Evolutionary conservation across 2,113 vertebrate species (phyloP).

Genomic region (Nerophis lumbriciformis): DNA sequence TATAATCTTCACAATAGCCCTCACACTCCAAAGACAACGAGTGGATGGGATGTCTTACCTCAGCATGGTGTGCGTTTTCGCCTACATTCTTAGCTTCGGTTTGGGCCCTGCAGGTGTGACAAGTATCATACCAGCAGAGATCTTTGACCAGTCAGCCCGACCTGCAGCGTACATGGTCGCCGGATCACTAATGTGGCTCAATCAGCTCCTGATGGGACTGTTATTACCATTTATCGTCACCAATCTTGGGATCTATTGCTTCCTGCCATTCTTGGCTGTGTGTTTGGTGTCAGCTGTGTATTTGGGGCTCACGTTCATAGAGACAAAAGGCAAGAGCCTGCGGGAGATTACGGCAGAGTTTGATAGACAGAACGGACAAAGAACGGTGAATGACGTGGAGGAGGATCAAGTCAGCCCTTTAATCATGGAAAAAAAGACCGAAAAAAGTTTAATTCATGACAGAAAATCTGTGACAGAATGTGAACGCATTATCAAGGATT

Average conservation of each 20-base stretch:
- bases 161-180: constrained; percentile 84
- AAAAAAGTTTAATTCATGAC: neutral
- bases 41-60: constrained; percentile 80
- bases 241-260: constrained; percentile 75
- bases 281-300: constrained; percentile 74
- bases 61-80: constrained; percentile 82
- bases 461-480: neutral
- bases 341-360: constrained; percentile 81
- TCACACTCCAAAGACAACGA: constrained; percentile 72
- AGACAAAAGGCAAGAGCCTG: constrained; percentile 86
- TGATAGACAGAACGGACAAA: constrained; percentile 48
- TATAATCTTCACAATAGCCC: constrained; percentile 75
- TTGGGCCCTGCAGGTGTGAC: constrained; percentile 88
- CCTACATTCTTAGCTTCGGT: constrained; percentile 90
- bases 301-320: constrained; percentile 77
- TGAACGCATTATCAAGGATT: no score
- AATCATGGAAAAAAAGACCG: neutral
- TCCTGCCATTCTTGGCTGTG: constrained; percentile 78
- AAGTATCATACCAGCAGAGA: constrained; percentile 79
- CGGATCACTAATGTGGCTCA: constrained; percentile 81
- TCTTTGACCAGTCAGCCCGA: constrained; percentile 81
- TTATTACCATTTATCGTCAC: constrained; percentile 80
- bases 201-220: constrained; percentile 78
- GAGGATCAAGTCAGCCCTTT: constrained; percentile 9
- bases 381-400: neutral